Evolutionary conservation across 2,113 vertebrate genomes (phyloP).

Genomic region (Scomber japonicus): DNA sequence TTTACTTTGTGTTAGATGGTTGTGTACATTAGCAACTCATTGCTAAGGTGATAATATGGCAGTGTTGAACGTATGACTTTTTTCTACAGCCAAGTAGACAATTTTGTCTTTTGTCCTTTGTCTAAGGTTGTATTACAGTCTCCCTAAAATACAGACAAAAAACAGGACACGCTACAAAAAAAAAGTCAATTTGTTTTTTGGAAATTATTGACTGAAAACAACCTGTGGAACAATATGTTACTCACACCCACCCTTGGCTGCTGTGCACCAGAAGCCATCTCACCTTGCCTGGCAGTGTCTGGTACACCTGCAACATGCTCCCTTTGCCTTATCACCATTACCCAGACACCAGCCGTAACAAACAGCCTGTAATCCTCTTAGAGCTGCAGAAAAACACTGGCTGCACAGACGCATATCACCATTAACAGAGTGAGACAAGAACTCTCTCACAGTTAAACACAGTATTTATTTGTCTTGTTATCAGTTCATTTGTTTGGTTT

Average conservation of each 20-base stretch:
- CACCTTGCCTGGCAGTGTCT: constrained; percentile 54
- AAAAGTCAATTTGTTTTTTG: constrained; percentile 54
- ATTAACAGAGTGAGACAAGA: constrained; percentile 70
- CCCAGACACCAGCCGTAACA: constrained; percentile 76
- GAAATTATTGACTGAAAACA: constrained; percentile 16
- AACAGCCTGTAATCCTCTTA: constrained; percentile 84
- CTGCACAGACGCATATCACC: constrained; percentile 48
- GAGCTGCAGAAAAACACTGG: constrained; percentile 65
- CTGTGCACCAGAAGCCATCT: constrained; percentile 46
- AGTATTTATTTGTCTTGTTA: constrained; percentile 55
- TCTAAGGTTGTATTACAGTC: neutral
- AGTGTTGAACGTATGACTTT: neutral
- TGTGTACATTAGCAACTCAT: neutral
- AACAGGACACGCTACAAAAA: neutral
- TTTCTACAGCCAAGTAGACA: neutral
- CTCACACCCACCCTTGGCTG: constrained; percentile 14
- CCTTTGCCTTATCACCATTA: constrained; percentile 76
- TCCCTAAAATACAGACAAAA: neutral
- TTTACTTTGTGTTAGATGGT: neutral
- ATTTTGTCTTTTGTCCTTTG: constrained; percentile 5
- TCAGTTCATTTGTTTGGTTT: constrained; percentile 34
- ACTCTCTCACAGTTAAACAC: constrained; percentile 55
- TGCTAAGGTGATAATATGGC: neutral
- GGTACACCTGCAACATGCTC: constrained; percentile 57
- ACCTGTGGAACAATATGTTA: constrained; percentile 53